phyloP scores from a whole-genome alignment of 2,797 vertebrate genomes.

The Rhyacichthys aspro region DNA sequence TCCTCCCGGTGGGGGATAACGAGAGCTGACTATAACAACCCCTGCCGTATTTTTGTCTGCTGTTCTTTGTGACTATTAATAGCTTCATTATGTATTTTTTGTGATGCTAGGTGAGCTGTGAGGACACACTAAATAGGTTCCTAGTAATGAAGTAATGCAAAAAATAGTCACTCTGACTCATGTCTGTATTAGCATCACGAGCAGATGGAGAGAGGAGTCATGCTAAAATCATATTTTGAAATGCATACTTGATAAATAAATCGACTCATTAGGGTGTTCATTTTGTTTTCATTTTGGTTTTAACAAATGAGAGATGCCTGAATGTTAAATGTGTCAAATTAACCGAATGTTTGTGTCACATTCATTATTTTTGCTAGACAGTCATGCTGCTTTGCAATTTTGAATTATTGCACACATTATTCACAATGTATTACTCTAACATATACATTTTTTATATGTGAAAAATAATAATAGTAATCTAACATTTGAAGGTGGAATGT shows the following conservation, averaged over 20 bases:
- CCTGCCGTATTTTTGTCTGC: not conserved
- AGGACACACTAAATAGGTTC: conserved; percentile 4
- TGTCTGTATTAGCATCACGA: not conserved
- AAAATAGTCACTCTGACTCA: conserved; percentile 8
- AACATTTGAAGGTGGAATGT: no score
- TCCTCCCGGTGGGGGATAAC: not conserved
- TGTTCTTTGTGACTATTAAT: not conserved
- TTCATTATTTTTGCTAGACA: no score
- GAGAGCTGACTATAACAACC: not conserved
- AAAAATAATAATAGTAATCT: no score
- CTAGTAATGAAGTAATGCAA: conserved; percentile 3
- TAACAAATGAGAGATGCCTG: no score
- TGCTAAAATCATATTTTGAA: no score
- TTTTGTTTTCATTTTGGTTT: not conserved
- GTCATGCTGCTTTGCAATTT: no score
- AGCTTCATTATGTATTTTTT: not conserved
- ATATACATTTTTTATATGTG: no score
- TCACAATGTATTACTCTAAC: no score
- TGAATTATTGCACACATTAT: no score
- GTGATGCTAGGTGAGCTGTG: not conserved
- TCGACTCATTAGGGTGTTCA: not conserved
- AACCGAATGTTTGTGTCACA: no score
- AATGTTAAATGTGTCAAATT: no score
- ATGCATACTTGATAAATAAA: not conserved
- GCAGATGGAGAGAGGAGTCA: not conserved